Base-by-base conservation (phyloP, 1,140 invertebrate species). In the Helicoverpa armigera region DNA sequence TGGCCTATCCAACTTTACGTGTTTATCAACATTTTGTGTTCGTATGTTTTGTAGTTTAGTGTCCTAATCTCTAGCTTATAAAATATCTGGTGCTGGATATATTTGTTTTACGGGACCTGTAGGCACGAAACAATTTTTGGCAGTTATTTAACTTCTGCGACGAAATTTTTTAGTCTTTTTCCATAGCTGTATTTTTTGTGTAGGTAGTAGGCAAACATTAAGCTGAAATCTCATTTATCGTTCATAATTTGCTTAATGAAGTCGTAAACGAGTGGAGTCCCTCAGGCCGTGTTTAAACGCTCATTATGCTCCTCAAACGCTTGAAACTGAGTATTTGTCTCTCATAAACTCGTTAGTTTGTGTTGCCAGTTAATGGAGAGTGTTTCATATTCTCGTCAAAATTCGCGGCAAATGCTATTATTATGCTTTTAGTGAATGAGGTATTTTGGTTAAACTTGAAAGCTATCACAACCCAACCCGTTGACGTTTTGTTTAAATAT, bases 221-320 rank as follows among this genome's bases (percentile, higher is more conserved):
- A 72, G 35, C 12, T 11, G 43, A n/a, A 10, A 31, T 23, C 48
- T 69, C 50, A 18, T 48, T 50, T 69, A 18, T 13, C 13, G 4
- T 72, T 72, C 7, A 72, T 72, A 72, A 69, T 72, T 72, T 54
- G n/a, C 69, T 72, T 72, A 53, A 72, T 72, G 18, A 72, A 72
- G 23, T 72, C 69, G 18, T 18, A 29, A 54, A 72, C 50, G 50
- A 72, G 31, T 72, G 50, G 18, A 53, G 18, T 51, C 23, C 29
- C 12, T 54, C 29, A 72, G 29, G 23, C 69, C 50, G 18, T 54
- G 51, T 72, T 53, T 31, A 54, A 54, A 31, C 10, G 23, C 23
- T 54, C 50, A 54, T 72, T 72, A 54, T 48, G 18, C 1, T 70
- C 48, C 18, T 72, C 48, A 72, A 72, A 53, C 48, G 50, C 23